Conservation (phyloP, 2,113 vertebrate species). For the Pelusios castaneus region DNA sequence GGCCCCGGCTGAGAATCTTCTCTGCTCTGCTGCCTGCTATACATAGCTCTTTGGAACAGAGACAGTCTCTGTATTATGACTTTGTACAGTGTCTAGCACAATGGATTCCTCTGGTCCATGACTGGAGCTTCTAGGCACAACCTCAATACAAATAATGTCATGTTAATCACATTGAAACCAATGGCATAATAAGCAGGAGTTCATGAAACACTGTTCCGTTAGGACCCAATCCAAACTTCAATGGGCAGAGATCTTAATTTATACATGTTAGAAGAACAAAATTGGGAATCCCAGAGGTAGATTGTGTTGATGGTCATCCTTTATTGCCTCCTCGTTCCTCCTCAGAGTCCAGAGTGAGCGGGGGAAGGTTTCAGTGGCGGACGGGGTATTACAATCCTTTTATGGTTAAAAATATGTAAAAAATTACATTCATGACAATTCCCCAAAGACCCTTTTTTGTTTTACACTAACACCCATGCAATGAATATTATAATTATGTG, state of each 20-base stretch:
- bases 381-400: too few species aligned
- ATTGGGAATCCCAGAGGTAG: too few species aligned
- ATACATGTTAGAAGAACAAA: too few species aligned
- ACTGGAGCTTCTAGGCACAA: not conserved
- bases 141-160: constrained; percentile 28
- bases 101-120: not conserved
- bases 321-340: too few species aligned
- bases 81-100: not conserved
- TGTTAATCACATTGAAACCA: not conserved
- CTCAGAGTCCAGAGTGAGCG: too few species aligned
- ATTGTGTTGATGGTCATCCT: too few species aligned
- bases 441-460: too few species aligned
- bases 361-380: too few species aligned
- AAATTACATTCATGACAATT: too few species aligned
- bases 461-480: too few species aligned
- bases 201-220: not conserved
- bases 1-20: not conserved
- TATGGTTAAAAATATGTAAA: too few species aligned
- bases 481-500: too few species aligned
- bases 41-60: not conserved
- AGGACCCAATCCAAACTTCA: accelerated
- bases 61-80: not conserved
- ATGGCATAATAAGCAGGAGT: not conserved
- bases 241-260: not conserved
- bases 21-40: not conserved